Base-by-base conservation (phyloP, 2,888 invertebrate genomes). In the Elgonia sp. region DNA sequence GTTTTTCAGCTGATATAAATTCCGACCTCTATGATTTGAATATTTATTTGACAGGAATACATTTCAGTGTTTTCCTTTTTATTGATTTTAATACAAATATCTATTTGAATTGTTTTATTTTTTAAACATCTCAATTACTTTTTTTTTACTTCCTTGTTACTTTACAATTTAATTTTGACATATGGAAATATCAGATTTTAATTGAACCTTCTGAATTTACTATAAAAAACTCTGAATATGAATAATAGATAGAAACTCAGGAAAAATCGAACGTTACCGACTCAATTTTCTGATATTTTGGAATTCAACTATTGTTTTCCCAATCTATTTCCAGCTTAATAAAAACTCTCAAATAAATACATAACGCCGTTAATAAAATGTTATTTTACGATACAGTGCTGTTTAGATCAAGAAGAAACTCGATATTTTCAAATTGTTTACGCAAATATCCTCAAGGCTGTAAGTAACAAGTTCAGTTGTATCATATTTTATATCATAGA, bases 401-500 rank as follows among this genome's bases (percentile, higher is more conserved):
- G 12, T 62, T 62, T 14, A 62, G n/a, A 62, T 62, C 37, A 29
- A 62, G 62, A 29, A 37, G 29, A 10, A 62, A 37, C 18, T 37
- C 37, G 37, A 62, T 62, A 62, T 62, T 62, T 63, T 40, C 4
- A n/a, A 40, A 14, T 42, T 67, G 67, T 46, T 46, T 21, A 46
- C 46, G 9, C 46, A 46, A 46, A 46, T 67, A 46, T 46, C 46
- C 20, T 10, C n/a, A 46, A 67, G 21, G 21, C 18, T 55, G 29
- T 72, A 72, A 55, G 70, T 72, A 72, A 55, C 70, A 72, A 72
- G 55, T 55, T 10, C 55, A 72, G 18, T 39, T 55, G 39, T 72
- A 39, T 55, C 37, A 55, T 55, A 18, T 39, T 55, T 20, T 42
- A 65, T 65, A 65, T 40, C 62, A 37, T 37, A 39, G 29, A 39